Conservation (phyloP, 2,888 invertebrate species). For the Trisateles emortualis region DNA sequence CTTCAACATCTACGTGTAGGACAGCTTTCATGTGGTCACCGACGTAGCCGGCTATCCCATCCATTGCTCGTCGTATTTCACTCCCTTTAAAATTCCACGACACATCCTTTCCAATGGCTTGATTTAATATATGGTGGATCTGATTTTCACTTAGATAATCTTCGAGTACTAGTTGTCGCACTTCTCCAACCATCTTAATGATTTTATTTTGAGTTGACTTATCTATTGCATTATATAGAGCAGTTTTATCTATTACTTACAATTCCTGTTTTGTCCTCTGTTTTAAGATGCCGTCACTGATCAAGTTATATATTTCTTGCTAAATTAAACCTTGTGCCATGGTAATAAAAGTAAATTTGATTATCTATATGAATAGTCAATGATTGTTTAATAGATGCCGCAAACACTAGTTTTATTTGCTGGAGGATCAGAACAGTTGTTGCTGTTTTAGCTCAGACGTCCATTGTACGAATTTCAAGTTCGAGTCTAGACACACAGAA, state of each 20-base stretch:
- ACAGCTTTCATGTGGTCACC: constrained; percentile 62
- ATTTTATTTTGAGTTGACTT: constrained; percentile 8
- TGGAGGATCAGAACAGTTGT: constrained; percentile 20
- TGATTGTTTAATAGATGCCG: not conserved
- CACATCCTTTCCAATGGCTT: constrained; percentile 30
- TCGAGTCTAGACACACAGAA: constrained; percentile 16
- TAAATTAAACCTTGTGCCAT: not conserved
- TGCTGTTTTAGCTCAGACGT: constrained; percentile 26
- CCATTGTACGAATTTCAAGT: constrained; percentile 31
- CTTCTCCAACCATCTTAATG: constrained; percentile 45
- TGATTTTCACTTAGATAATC: constrained; percentile 58
- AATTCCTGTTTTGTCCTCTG: not conserved
- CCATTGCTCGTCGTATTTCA: constrained; percentile 52
- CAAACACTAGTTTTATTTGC: not conserved
- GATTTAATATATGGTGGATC: constrained; percentile 50
- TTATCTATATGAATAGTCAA: not conserved
- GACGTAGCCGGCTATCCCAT: constrained; percentile 69
- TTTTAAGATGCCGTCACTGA: not conserved
- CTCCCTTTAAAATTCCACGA: constrained; percentile 23
- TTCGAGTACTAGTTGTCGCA: constrained; percentile 31
- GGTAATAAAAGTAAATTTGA: not conserved
- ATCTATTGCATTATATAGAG: not conserved
- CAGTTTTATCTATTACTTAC: not conserved
- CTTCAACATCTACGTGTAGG: constrained; percentile 49
- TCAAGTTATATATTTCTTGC: not conserved